Evolutionary conservation across 2,113 vertebrate genomes (phyloP).

Genomic region (Pseudorasbora parva): DNA sequence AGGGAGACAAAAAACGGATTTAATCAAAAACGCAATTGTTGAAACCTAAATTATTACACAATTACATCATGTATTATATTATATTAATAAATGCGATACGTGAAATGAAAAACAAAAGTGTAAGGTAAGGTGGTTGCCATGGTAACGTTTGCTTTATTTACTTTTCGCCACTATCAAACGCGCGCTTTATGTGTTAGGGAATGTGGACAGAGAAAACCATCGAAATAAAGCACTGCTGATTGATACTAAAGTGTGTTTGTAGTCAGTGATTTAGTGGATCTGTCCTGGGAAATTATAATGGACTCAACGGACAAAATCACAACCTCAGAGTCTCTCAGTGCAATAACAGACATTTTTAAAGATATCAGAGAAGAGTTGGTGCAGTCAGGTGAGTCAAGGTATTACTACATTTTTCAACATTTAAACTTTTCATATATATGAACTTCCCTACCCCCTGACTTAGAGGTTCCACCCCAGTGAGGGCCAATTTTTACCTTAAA

Average conservation of each 20-base stretch:
- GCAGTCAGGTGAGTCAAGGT: slow-evolving; percentile 46
- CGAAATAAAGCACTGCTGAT: not conserved
- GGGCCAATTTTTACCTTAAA: too few relatives aligned
- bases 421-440: too few relatives aligned
- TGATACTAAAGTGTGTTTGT: not conserved
- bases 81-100: not conserved
- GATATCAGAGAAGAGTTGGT: not conserved
- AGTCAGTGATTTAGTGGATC: not conserved
- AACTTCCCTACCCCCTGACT: too few relatives aligned
- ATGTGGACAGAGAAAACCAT: not conserved
- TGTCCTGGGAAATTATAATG: slow-evolving; percentile 18
- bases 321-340: slow-evolving; percentile 10
- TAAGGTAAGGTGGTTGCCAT: not conserved
- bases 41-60: not conserved
- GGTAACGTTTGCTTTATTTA: not conserved
- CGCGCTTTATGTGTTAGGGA: not conserved
- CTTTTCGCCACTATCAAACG: not conserved
- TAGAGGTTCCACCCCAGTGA: too few relatives aligned
- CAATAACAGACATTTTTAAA: slow-evolving; percentile 21
- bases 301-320: slow-evolving; percentile 1
- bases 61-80: not conserved
- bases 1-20: not conserved
- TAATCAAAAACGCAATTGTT: not conserved
- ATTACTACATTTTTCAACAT: too few relatives aligned
- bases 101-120: not conserved